These are phyloP conservation scores for Paratrypauchen microcephalus DNA, from an alignment of 2,797 vertebrate species.

Conservation along the genomic window DNA sequence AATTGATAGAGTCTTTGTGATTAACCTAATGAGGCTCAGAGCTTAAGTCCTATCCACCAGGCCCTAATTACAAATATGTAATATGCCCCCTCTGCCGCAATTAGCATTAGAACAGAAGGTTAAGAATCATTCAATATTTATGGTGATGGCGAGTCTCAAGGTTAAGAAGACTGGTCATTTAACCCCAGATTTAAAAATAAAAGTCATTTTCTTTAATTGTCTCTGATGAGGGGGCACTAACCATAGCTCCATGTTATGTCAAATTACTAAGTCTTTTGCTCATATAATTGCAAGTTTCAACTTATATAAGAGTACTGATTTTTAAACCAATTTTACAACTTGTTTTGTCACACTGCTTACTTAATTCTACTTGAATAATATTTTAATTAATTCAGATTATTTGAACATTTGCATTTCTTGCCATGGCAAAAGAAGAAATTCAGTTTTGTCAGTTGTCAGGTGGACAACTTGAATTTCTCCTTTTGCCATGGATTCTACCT, in stretches of 20 bases:
- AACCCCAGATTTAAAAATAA: slow-evolving; percentile 67
- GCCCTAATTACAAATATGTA: slow-evolving; percentile 78
- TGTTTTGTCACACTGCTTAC: too few species aligned
- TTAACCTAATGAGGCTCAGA: slow-evolving; percentile 71
- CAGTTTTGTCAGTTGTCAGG: too few species aligned
- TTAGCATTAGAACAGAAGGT: slow-evolving; percentile 76
- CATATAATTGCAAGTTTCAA: neutral
- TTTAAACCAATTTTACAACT: too few species aligned
- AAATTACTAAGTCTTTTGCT: neutral
- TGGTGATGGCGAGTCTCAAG: slow-evolving; percentile 71
- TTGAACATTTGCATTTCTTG: too few species aligned
- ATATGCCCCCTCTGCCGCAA: slow-evolving; percentile 68
- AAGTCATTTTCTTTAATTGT: slow-evolving; percentile 72
- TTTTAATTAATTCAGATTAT: too few species aligned
- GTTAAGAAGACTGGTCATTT: slow-evolving; percentile 77
- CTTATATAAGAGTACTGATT: neutral
- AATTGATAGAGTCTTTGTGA: slow-evolving; percentile 72
- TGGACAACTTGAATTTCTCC: too few species aligned
- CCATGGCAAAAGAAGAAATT: too few species aligned
- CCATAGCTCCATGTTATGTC: slow-evolving; percentile 48
- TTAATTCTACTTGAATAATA: too few species aligned
- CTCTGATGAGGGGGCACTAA: slow-evolving; percentile 54
- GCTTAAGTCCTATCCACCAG: slow-evolving; percentile 67
- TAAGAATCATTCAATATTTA: slow-evolving; percentile 77
- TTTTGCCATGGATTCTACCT: too few species aligned